Base-by-base conservation (phyloP, 2,113 vertebrate genomes). In the Notarius lentiginosus region DNA sequence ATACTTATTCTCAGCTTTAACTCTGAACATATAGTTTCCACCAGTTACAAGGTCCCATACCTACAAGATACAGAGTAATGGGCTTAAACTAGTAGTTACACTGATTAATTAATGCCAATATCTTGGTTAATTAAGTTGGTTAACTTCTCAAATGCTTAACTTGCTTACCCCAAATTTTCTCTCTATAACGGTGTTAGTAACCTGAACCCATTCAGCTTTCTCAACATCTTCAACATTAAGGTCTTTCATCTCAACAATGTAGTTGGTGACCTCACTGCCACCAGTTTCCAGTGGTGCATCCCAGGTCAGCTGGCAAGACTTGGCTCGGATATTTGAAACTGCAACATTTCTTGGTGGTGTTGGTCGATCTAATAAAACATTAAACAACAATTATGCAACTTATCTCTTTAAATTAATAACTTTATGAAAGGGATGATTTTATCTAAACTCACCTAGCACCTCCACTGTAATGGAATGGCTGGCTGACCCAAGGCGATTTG, bases 251-350 rank as follows among this genome's bases (percentile, higher is more conserved):
- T 99, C 98, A 89, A 99, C 93, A 84, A 99, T 94, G 87, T 99
- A 99, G 92, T 99, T 99, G 15, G 97, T 97, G 88, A 99, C 96
- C 91, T 98, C 97, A 92, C 97, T 99, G 92, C 98, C 98, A 58
- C 98, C 98, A 73, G 97, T 95, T 91, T 99, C 97, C 79, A 96
- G 91, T 51, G 98, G 98, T 0, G 95, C 92, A 60, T 99, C 97
- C 97, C 98, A 99, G 0, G 95, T 95, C 81, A 99, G 94, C 83
- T 94, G 96, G 92, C 98, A 99, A 66, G 96, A 98, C 90, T 97
- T 95, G 3, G 96, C 96, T 94, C 95, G 98, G 92, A 99, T 97
- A 81, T 98, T 97, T 90, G 96, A 96, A 87, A 99, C 96, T 4
- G 93, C 84, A 87, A 99, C 79, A 87, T 99, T 99, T 93, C 97